Evolutionary conservation across 2,113 vertebrate species (phyloP), one percentile per base, ranked within the genome.

Genomic region (Anhinga anhinga): DNA sequence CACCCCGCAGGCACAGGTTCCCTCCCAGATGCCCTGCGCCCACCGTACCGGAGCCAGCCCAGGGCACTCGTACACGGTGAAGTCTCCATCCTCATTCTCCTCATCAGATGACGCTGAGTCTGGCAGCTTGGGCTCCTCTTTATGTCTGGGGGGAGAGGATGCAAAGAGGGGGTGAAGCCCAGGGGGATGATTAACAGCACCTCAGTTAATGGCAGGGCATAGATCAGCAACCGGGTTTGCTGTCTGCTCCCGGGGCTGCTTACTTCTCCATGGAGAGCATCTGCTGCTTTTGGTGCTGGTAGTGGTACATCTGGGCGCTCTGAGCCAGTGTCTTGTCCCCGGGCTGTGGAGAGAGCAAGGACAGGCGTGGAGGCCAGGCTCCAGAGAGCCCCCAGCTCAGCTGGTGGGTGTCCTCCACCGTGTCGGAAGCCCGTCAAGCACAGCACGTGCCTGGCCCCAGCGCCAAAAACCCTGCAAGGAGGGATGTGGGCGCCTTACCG

Each of bases 271-370:
- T 96, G 82, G 99, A 99, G 80, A 99, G 97, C 99, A 99, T 99
- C 98, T 99, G 99, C 97, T 99, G 99, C 87, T 99, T 99, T 98
- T 99, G 99, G 95, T 99, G 99, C 94, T 99, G 99, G 97, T 99
- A 99, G 97, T 99, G 99, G 95, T 99, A 99, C 99, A 99, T 99
- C 97, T 99, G 99, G 2, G 99, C 99, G 3, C 98, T 99, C 84
- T 99, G 99, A 12, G 99, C 99, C 97, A 99, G 98, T 4, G 98
- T 99, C 96, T 99, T 99, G 97, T 99, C 99, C 25, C 99, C 99
- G 0, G 98, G 98, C 99, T 99, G 94, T 1, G 15, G 36, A 84
- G 38, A 88, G 52, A 95, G 47, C 34, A 90, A 42, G 21, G 32
- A 47, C 7, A 84, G 44, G 5, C 4, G 3, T 86, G 55, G 14